These are phyloP conservation scores for Eublepharis macularius DNA, from an alignment of 2,113 vertebrate species.

Conservation along the genomic window DNA sequence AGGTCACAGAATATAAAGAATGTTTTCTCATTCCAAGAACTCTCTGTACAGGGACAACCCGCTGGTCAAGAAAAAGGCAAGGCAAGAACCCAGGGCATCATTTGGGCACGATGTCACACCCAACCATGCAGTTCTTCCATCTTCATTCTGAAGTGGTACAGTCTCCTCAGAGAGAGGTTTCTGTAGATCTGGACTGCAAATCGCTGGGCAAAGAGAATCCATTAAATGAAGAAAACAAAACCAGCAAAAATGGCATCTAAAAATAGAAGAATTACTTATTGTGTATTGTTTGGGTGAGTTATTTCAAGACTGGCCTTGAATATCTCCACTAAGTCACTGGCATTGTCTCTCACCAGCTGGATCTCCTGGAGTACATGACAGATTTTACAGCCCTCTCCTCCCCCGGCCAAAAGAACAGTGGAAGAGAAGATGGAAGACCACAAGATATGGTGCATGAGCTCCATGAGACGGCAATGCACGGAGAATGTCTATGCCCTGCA, in stretches of 20 bases:
- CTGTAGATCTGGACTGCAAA: not conserved
- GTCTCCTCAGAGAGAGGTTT: not conserved
- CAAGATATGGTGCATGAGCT: not conserved
- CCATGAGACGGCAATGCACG: not conserved
- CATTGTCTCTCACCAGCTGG: not conserved
- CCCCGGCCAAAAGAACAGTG: not conserved
- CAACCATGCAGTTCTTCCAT: not conserved
- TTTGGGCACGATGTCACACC: not conserved
- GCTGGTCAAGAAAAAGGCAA: no score
- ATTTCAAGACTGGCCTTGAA: not conserved
- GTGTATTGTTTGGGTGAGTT: not conserved
- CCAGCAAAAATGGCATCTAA: not conserved
- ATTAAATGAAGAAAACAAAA: not conserved
- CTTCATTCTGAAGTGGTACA: not conserved
- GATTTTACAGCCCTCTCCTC: not conserved
- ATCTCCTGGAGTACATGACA: not conserved
- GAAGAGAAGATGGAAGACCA: accelerated
- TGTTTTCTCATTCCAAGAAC: not conserved
- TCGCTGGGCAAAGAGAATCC: not conserved
- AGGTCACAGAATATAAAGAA: not conserved
- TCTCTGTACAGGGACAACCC: no score
- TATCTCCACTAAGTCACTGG: not conserved
- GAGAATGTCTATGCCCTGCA: not conserved
- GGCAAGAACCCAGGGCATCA: not conserved
- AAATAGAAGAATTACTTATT: not conserved